These are phyloP conservation scores for Xestobium rufovillosum DNA, from an alignment of 2,888 invertebrate genomes.

Conservation along the genomic window DNA sequence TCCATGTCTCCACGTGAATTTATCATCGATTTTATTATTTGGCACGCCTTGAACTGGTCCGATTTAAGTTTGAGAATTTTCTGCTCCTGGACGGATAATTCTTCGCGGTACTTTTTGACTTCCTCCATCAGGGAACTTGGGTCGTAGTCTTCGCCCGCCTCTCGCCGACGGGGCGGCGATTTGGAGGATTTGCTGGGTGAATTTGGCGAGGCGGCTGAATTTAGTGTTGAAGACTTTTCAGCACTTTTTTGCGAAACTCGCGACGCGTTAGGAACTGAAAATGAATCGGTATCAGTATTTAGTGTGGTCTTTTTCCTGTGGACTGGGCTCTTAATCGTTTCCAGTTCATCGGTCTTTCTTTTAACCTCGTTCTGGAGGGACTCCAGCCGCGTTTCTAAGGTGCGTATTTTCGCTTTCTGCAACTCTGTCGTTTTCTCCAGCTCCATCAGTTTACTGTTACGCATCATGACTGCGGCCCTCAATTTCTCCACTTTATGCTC, in stretches of 20 bases:
- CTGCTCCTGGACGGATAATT: slow-evolving; percentile 25
- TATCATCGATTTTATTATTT: slow-evolving; percentile 40
- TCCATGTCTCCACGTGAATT: slow-evolving; percentile 33
- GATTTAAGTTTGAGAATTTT: slow-evolving; percentile 37
- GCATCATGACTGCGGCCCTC: slow-evolving; percentile 38
- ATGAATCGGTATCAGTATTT: slow-evolving; percentile 35
- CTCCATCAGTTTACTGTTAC: slow-evolving; percentile 43
- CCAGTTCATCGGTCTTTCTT: slow-evolving; percentile 34
- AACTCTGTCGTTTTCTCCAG: slow-evolving; percentile 41
- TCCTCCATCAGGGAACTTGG: not conserved
- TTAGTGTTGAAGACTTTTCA: slow-evolving; percentile 11
- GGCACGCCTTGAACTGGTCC: slow-evolving; percentile 41
- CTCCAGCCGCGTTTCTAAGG: slow-evolving; percentile 36
- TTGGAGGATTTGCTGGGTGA: too few relatives aligned
- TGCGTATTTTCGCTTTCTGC: slow-evolving; percentile 30
- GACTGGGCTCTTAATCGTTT: slow-evolving; percentile 30
- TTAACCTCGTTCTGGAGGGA: slow-evolving; percentile 34
- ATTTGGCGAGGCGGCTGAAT: too few relatives aligned
- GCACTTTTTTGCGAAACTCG: slow-evolving; percentile 33
- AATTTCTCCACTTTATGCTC: slow-evolving; percentile 44
- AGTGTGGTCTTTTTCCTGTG: slow-evolving; percentile 23
- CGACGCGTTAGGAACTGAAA: slow-evolving; percentile 40
- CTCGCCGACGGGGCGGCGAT: too few relatives aligned
- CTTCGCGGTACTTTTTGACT: slow-evolving; percentile 17
- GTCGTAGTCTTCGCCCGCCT: not conserved